Conservation (phyloP, 2,888 invertebrate genomes). For the Blastobasis lacticolella region DNA sequence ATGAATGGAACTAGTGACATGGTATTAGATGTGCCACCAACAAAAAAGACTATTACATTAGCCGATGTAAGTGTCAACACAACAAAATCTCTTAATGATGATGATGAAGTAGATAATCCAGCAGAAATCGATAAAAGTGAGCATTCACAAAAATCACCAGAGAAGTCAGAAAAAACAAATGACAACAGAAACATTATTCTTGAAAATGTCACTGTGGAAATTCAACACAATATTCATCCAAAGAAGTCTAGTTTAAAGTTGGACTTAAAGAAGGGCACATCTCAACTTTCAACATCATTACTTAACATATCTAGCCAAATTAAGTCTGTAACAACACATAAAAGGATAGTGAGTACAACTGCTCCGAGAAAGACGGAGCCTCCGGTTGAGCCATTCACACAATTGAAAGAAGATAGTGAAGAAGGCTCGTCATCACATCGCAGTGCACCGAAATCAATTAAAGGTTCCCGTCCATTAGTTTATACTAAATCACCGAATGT, state of each 20-base stretch:
- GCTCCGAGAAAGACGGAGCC: constrained; percentile 56
- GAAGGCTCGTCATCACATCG: constrained; percentile 40
- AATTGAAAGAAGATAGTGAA: constrained; percentile 40
- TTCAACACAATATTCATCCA: constrained; percentile 65
- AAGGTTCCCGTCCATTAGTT: constrained; percentile 68
- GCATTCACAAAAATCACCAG: constrained; percentile 15
- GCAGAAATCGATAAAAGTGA: constrained; percentile 10
- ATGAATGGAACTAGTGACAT: constrained; percentile 57
- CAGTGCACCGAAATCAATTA: constrained; percentile 52
- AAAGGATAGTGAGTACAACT: constrained; percentile 59
- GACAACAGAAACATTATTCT: constrained; percentile 48
- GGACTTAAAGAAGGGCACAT: constrained; percentile 62
- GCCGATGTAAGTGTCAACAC: constrained; percentile 63
- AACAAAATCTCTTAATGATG: constrained; percentile 53
- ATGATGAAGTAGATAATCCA: constrained; percentile 22
- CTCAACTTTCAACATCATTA: constrained; percentile 56
- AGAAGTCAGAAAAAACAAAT: constrained; percentile 26
- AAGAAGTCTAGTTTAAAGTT: constrained; percentile 64
- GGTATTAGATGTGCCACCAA: constrained; percentile 32
- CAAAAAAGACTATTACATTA: constrained; percentile 42
- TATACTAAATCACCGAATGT: constrained; percentile 85
- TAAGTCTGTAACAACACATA: constrained; percentile 65
- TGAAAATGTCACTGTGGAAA: constrained; percentile 67
- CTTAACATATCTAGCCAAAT: constrained; percentile 69
- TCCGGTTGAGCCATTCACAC: constrained; percentile 35